phyloP scores from a whole-genome alignment of 2,113 vertebrate species.

The Microtus richardsoni region DNA sequence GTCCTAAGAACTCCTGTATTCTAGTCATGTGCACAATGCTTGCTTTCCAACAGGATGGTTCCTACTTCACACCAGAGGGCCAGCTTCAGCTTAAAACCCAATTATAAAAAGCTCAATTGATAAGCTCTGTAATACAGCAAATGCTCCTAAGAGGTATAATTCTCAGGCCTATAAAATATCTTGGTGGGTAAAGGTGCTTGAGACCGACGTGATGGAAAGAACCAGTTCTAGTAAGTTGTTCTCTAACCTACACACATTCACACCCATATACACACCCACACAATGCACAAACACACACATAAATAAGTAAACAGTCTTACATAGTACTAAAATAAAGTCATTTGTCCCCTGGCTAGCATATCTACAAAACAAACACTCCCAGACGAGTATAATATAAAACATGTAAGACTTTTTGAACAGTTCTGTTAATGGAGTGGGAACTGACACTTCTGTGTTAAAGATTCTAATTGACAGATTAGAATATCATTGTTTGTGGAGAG shows the following conservation, averaged over 20 bases:
- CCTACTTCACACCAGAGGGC: not conserved
- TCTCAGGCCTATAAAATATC: not conserved
- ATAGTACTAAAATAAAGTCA: not conserved
- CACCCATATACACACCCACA: not conserved
- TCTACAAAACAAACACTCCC: not conserved
- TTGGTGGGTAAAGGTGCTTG: not conserved
- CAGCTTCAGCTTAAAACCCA: not conserved
- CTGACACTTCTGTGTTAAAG: not conserved
- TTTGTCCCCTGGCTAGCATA: not conserved
- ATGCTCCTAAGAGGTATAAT: not conserved
- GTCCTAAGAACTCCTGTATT: not conserved
- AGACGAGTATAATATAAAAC: not conserved
- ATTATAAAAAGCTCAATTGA: not conserved
- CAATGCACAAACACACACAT: not conserved
- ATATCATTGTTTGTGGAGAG: not conserved
- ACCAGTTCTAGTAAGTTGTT: not conserved
- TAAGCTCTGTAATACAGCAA: conserved; percentile 17
- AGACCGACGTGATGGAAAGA: not conserved
- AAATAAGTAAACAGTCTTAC: not conserved
- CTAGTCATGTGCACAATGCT: not conserved
- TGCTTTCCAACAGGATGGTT: not conserved
- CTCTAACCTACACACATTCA: not conserved
- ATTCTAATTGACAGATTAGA: not conserved
- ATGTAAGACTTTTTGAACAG: no score
- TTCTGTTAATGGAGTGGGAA: not conserved